A percentile compares a stretch with the other conserved stretches of the same genome.
These are phyloP conservation scores for Strigamia crassipes DNA, from an alignment of 2,888 invertebrate genomes.

Conservation along the genomic window DNA sequence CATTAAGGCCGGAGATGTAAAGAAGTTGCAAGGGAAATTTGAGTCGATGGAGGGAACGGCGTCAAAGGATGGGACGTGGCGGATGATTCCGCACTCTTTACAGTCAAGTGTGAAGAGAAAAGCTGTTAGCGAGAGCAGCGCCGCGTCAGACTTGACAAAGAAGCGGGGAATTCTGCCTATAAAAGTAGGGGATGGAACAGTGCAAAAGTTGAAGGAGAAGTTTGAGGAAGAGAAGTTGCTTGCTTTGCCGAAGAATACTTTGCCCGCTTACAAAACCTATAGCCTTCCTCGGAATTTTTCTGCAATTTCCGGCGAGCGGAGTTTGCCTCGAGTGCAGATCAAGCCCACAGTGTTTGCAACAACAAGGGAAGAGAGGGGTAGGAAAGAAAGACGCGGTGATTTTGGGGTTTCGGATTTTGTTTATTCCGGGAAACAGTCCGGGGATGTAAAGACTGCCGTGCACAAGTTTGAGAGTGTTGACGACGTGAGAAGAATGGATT, in stretches of 20 bases:
- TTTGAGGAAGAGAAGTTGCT: conserved; percentile 44
- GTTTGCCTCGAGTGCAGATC: background rate
- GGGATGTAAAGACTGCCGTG: background rate
- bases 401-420: conserved; percentile 27
- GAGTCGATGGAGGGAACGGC: conserved; percentile 27
- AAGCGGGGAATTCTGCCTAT: background rate
- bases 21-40: conserved; percentile 47
- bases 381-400: background rate
- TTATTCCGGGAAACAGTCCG: background rate
- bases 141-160: background rate
- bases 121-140: background rate
- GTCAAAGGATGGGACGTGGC: background rate
- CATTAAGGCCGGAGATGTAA: conserved; percentile 48
- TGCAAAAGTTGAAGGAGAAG: conserved; percentile 28
- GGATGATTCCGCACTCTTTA: background rate
- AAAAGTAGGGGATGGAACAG: conserved; percentile 30
- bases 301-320: background rate
- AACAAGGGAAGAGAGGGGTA: background rate
- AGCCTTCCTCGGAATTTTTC: background rate
- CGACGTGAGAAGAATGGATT: background rate
- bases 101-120: background rate
- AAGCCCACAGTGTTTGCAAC: background rate
- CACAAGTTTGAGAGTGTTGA: conserved; percentile 44
- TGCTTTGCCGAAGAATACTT: background rate
- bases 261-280: background rate